Base-by-base conservation (phyloP, 2,113 vertebrate species). In the Chamaea fasciata region DNA sequence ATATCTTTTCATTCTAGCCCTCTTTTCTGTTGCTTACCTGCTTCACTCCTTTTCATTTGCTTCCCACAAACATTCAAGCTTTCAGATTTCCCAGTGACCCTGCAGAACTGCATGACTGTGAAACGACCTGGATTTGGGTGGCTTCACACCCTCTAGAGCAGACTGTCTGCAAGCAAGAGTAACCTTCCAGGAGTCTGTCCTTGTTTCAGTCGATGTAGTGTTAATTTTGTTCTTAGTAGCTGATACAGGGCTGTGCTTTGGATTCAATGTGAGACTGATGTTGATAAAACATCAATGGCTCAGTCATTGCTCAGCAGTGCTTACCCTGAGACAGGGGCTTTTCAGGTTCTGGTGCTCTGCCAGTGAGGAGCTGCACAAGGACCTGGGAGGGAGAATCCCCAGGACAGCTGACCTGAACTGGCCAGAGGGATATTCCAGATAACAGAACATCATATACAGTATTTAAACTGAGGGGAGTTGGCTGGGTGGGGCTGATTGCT, bases 211-310 rank as follows among this genome's bases (percentile, higher is more conserved):
- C n/a, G n/a, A 37, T 5, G 4, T 26, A 30, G 23, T 9, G 4
- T 30, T 67, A 26, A n/a, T 52, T 75, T 68, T 82, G 5, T 26
- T n/a, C 30, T 39, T 30, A 46, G 20, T 39, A 82, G 46, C 39
- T 46, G 12, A 5, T 59, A 13, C 46, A 46, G 37, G 13, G 33
- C 33, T 49, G 26, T 42, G 9, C 24, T 57, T 82, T 68, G 52
- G 3, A 46, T 46, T 46, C 60, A 52, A 0, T 8, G 0, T 24
- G 15, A 67, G 33, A n/a, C 23, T 59, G n/a, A 46, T 59, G 60
- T 30, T 59, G 35, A 8, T 67, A 39, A 33, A 11, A 26, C 33
- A 18, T 10, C 0, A 3, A 46, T n/a, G 33, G 19, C 30, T 39
- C 55, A 67, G 23, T 1, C 7, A 6, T 17, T 52, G 33, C 24